Base-by-base conservation (phyloP, 2,797 vertebrate species). In the Selene dorsalis region DNA sequence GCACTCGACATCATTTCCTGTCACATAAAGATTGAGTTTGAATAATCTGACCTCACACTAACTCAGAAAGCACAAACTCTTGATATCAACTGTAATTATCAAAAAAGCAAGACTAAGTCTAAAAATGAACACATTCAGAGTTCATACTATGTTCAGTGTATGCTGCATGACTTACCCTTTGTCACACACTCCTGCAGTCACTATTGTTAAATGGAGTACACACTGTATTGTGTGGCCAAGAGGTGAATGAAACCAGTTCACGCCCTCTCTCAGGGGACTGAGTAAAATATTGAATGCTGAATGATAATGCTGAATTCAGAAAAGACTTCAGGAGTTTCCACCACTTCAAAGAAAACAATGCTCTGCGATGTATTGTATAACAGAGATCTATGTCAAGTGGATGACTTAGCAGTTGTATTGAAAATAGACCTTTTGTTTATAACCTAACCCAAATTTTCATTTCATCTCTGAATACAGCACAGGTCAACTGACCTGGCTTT, bases 181-280 rank as follows among this genome's bases (percentile, higher is more conserved):
- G 5, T 61, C 30, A 32, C n/a, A 24, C 24, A 1, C 8, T 60
- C 39, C 8, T 11, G 50, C 4, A 39, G 13, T 64, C 38, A 53
- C 53, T 41, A 41, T 77, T 67, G 56, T 83, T 45, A 7, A 68
- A 12, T 50, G n/a, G n/a, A n/a, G n/a, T n/a, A n/a, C n/a, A n/a
- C 0, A 17, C 32, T 32, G 16, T 47, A 32, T 48, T 68, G 20
- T 52, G 24, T 30, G 58, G 73, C 52, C 14, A 12, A 47, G 7
- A 70, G 6, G 26, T 76, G 11, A 85, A 86, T 72, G 12, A 52
- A 64, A 79, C 14, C 35, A 13, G 55, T 43, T 67, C 45, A 80
- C 83, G 82, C 84, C 88, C 81, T 75, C 67, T 87, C 84, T 84
- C 83, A 62, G 45, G 79, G 63, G 85, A 75, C 56, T 9, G 45